Conservation (phyloP, 2,113 vertebrate species). For the Rhagologus leucostigma region DNA sequence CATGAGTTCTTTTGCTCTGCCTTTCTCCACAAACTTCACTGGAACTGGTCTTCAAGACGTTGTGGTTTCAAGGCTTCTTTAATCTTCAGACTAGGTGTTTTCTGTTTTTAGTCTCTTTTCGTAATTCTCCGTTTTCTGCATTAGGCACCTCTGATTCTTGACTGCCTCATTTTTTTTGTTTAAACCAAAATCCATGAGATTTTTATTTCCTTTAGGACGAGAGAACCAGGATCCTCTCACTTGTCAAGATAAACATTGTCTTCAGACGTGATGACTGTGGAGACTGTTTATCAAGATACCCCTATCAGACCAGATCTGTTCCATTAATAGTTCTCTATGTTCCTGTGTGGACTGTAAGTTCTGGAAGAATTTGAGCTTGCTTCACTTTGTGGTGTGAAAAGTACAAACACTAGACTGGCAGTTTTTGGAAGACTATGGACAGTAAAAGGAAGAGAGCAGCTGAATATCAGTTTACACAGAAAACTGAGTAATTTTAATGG, state of each 20-base stretch:
- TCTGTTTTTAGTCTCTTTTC: background rate
- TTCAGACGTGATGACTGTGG: background rate
- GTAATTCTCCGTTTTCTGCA: background rate
- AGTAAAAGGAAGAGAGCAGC: fast-evolving
- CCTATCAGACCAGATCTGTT: background rate
- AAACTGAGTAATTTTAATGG: background rate
- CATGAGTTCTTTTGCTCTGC: background rate
- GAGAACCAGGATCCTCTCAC: background rate
- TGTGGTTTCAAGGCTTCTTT: background rate
- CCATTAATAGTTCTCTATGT: background rate
- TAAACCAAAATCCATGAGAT: background rate
- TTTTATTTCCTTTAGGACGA: background rate
- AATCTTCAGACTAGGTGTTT: background rate
- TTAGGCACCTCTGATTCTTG: background rate
- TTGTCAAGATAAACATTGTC: background rate
- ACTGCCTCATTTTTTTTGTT: background rate
- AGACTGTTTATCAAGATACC: background rate
- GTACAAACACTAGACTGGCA: background rate
- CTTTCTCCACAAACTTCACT: background rate
- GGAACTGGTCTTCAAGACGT: background rate
- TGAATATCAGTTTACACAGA: background rate
- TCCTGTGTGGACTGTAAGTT: background rate
- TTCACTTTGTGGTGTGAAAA: background rate
- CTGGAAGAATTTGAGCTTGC: background rate
- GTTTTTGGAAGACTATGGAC: background rate